These are phyloP conservation scores for Rhinolophus sinicus DNA, from an alignment of 2,113 vertebrate genomes.

Conservation along the genomic window DNA sequence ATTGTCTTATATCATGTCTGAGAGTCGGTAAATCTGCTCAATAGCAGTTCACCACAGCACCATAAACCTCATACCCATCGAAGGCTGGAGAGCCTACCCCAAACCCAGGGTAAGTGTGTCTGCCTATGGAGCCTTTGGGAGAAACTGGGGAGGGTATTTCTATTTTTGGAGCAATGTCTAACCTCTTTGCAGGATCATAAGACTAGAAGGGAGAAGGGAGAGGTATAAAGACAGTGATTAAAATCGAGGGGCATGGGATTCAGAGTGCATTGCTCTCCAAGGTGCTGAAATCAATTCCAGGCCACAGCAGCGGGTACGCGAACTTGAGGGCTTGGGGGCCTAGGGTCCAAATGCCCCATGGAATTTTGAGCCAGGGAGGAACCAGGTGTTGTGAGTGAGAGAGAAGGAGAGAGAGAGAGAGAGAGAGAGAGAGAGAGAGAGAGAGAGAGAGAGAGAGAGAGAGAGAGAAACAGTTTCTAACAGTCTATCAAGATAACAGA, in stretches of 20 bases:
- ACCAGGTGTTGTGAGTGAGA: neutral
- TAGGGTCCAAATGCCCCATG: neutral
- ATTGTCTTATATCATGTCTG: constrained; percentile 48
- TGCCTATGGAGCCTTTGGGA: neutral
- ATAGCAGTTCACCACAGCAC: constrained; percentile 24
- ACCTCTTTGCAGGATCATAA: neutral
- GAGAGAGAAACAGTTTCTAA: constrained; percentile 16
- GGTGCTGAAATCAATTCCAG: constrained; percentile 56
- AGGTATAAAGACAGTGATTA: neutral
- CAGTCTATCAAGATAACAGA: neutral
- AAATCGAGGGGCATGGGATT: neutral
- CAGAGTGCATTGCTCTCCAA: constrained; percentile 34
- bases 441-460: neutral
- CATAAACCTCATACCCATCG: neutral
- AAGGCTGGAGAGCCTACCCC: neutral
- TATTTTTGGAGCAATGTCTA: constrained; percentile 37
- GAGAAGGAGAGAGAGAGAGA: neutral
- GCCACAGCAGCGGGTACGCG: accelerated
- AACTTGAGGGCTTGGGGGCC: neutral
- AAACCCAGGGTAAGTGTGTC: neutral
- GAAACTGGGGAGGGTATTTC: neutral
- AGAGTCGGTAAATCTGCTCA: constrained; percentile 63
- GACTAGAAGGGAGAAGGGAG: neutral
- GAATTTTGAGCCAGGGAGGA: neutral
- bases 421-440: neutral